Evolutionary conservation across 2,797 vertebrate species (phyloP).

Genomic region (Diceros bicornis): DNA sequence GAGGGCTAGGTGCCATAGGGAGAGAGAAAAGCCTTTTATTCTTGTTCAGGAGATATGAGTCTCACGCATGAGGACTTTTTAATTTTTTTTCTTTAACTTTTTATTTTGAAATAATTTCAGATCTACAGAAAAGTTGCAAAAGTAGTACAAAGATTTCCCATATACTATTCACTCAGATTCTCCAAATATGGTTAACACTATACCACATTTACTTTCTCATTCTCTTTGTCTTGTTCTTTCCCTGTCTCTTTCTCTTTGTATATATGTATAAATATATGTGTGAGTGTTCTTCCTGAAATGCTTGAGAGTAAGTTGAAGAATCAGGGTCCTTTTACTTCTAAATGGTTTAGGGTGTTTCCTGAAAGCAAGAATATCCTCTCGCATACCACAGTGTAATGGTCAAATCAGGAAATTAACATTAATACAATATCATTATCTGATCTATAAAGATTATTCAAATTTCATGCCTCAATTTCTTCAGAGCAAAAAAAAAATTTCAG

Average conservation of each 20-base stretch:
- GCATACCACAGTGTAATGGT: neutral
- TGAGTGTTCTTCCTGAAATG: neutral
- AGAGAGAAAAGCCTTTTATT: neutral
- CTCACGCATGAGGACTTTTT: neutral
- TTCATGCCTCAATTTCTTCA: neutral
- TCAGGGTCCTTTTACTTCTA: neutral
- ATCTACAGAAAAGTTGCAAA: neutral
- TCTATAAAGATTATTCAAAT: neutral
- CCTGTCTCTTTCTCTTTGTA: neutral
- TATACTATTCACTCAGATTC: neutral
- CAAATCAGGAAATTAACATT: neutral
- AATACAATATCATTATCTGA: neutral
- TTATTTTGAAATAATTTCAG: constrained; percentile 25
- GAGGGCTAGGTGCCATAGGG: neutral
- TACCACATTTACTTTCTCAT: neutral
- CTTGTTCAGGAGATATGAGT: neutral
- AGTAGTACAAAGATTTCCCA: neutral
- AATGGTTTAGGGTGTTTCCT: neutral
- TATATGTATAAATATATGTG: neutral
- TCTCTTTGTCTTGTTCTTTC: neutral
- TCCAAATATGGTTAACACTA: neutral
- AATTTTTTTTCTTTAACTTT: neutral
- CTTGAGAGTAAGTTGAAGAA: neutral
- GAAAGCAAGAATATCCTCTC: neutral
- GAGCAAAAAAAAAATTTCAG: neutral